Base-by-base conservation (phyloP, 2,888 invertebrate species). In the Euproctis similis region DNA sequence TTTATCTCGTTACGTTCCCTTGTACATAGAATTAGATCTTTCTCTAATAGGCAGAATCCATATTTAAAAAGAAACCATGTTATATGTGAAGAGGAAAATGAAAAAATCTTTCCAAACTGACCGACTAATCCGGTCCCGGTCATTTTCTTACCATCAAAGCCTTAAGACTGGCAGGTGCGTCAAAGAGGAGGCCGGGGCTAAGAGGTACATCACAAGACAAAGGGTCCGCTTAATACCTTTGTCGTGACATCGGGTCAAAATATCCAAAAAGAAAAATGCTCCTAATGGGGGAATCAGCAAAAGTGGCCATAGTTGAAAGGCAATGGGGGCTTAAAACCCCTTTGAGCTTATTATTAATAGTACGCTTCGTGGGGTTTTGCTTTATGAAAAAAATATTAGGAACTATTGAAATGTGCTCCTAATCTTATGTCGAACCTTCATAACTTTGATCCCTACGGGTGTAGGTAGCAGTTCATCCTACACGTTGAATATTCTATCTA, bases 301-400 rank as follows among this genome's bases (percentile, higher is more conserved):
- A 75, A 71, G 72, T 72, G 67, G 53, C 64, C 47, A 59, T 61
- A 61, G 69, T 71, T 60, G 66, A 69, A 68, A 61, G 61, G 60
- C 58, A 56, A 56, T 53, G 56, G 58, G 36, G 52, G 73, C 73
- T 75, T 70, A 74, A 76, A 72, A 65, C 32, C 42, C 70, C 74
- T 71, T 77, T 70, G 72, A 71, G 68, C 75, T 77, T 77, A 76
- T 78, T 78, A 75, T 60, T n/a, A n/a, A n/a, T n/a, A n/a, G n/a
- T n/a, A 63, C 62, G 68, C 61, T 58, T 46, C 55, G 53, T 21
- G 34, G n/a, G 53, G 50, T 49, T 52, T 55, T 34, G 36, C n/a
- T n/a, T n/a, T n/a, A n/a, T n/a, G n/a, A n/a, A n/a, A n/a, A n/a
- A n/a, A n/a, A n/a, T n/a, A n/a, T n/a, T n/a, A n/a, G n/a, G n/a